Conservation (phyloP, 1,140 invertebrate species). For the Cydia amplana region DNA sequence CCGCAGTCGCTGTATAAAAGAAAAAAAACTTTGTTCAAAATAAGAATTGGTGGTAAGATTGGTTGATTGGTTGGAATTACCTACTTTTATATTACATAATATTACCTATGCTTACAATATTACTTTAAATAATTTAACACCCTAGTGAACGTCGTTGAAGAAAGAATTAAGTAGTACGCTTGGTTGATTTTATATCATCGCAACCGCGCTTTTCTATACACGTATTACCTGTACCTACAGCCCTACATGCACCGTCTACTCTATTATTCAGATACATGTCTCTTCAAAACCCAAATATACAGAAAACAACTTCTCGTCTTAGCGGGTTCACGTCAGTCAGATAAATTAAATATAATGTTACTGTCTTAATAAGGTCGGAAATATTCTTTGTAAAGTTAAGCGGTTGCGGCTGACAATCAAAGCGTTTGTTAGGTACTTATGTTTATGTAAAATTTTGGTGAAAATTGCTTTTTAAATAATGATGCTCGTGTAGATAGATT, state of each 20-base stretch:
- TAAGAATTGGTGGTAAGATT: no score
- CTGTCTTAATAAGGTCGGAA: constrained; percentile 25
- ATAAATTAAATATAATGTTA: constrained; percentile 32
- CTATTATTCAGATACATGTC: background rate
- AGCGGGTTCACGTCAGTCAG: constrained; percentile 21
- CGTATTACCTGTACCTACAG: no score
- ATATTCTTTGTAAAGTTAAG: constrained; percentile 30
- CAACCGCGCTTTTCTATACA: no score
- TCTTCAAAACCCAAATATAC: constrained; percentile 15
- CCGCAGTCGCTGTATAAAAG: no score
- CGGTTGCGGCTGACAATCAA: constrained; percentile 18
- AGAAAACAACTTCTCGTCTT: constrained; percentile 26
- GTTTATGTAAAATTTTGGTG: background rate
- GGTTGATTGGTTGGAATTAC: no score
- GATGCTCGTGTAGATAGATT: background rate
- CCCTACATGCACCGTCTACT: background rate
- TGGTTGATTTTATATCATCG: no score
- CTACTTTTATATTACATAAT: no score
- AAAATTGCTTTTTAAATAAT: constrained; percentile 1
- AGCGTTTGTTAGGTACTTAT: background rate
- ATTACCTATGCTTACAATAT: no score
- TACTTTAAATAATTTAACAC: no score
- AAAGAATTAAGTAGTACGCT: no score
- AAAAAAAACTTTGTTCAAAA: no score
- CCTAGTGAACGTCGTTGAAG: no score